phyloP scores from a whole-genome alignment of 2,113 vertebrate species.

The Chaetodon auriga region DNA sequence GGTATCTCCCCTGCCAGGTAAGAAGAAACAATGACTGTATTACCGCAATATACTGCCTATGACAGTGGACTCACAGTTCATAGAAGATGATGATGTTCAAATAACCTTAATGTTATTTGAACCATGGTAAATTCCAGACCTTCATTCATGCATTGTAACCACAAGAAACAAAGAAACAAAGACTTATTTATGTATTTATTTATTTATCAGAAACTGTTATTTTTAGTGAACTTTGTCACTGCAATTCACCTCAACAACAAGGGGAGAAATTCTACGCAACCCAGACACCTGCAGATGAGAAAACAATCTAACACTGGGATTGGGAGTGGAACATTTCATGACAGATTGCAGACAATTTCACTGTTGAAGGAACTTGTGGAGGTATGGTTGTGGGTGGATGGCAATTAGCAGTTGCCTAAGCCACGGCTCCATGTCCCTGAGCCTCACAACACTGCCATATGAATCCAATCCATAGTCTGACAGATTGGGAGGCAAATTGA shows the following conservation, averaged over 20 bases:
- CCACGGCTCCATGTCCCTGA: conserved; percentile 33
- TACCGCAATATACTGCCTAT: too few relatives aligned
- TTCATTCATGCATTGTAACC: background rate
- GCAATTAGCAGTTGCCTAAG: conserved; percentile 35
- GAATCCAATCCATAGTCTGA: conserved; percentile 69
- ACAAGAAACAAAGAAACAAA: background rate
- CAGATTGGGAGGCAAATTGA: conserved; percentile 74
- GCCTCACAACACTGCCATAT: conserved; percentile 37
- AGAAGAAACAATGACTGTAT: too few relatives aligned
- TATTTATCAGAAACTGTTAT: background rate
- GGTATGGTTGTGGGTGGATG: conserved; percentile 13
- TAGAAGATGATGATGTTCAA: too few relatives aligned
- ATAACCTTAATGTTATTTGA: conserved; percentile 3
- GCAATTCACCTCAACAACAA: background rate
- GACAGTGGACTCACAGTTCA: too few relatives aligned
- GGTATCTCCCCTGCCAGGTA: too few relatives aligned
- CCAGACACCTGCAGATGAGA: background rate
- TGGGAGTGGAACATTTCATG: conserved; percentile 45
- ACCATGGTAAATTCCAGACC: background rate
- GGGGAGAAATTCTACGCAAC: background rate
- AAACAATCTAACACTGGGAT: conserved; percentile 27
- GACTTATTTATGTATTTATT: too few relatives aligned
- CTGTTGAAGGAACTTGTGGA: conserved; percentile 43
- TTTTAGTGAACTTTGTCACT: background rate
- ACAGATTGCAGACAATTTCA: conserved; percentile 61